These are phyloP conservation scores for Zaprionus taronus DNA, from an alignment of 1,140 invertebrate genomes.

Conservation along the genomic window DNA sequence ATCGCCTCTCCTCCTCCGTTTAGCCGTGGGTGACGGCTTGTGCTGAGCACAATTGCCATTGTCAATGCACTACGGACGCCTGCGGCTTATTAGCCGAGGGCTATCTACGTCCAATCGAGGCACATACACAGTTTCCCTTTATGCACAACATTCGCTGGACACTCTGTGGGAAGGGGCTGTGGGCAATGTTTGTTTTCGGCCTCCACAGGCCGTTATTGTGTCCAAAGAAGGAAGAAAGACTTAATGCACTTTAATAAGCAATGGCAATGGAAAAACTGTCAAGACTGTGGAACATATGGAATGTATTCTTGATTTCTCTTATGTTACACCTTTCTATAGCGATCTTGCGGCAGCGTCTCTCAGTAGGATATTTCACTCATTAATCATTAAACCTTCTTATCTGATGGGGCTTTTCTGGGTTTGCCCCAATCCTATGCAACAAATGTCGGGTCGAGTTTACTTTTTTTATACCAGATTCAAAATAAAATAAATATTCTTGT, in stretches of 20 bases:
- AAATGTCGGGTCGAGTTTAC: too few relatives aligned
- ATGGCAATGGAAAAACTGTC: neutral
- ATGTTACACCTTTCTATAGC: too few relatives aligned
- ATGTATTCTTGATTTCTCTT: too few relatives aligned
- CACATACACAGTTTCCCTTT: neutral
- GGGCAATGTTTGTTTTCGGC: conserved; percentile 29
- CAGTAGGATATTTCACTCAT: too few relatives aligned
- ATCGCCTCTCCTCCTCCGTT: neutral
- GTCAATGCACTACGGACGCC: conserved; percentile 35
- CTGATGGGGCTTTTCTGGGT: too few relatives aligned
- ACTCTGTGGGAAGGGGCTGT: neutral
- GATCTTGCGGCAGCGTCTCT: too few relatives aligned
- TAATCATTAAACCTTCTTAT: too few relatives aligned
- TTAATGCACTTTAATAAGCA: neutral
- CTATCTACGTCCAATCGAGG: neutral
- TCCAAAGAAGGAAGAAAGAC: neutral
- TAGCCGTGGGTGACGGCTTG: neutral
- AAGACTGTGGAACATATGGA: neutral
- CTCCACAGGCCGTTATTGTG: too few relatives aligned
- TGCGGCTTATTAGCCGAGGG: conserved; percentile 39
- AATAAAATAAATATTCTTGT: too few relatives aligned
- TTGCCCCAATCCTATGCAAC: too few relatives aligned
- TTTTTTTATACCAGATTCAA: too few relatives aligned
- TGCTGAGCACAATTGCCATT: conserved; percentile 13
- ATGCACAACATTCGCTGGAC: neutral